Base-by-base conservation (phyloP, 2,797 vertebrate genomes). In the Kryptolebias ocellatus region DNA sequence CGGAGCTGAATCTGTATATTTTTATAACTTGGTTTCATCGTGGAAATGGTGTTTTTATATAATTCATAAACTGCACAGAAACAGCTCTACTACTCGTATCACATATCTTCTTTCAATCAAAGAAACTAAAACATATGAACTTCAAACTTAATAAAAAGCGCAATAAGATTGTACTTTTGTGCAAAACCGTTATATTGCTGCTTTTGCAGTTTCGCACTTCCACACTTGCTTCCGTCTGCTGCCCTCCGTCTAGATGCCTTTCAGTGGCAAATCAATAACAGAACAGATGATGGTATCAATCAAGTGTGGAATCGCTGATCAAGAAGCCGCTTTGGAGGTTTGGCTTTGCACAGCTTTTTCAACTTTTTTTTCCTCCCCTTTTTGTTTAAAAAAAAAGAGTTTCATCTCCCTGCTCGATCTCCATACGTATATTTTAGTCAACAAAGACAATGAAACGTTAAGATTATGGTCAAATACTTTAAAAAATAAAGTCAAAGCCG, bases 1-100 rank as follows among this genome's bases (percentile, higher is more conserved):
- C 53, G 34, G 49, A 80, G 80, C 85, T 86, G 87, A 87, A 76
- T 87, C 85, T 73, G 73, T 77, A 55, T 52, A 68, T 83, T 76
- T 69, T 60, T 44, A 80, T 75, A 71, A 69, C 57, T 54, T 60
- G 61, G 78, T 73, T 70, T 74, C 67, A 67, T 61, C 66, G 74
- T 72, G 74, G 64, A 81, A 82, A 75, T 60, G 16, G 24, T 56
- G 85, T 84, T 81, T 80, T 80, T 74, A 84, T 76, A 78, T 54
- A 56, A 76, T 74, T 76, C 76, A 82, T 81, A 87, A 83, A 85
- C 72, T 42, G 72, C 61, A 45, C 3, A 31, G 60, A 55, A 78
- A 60, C 53, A 64, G 68, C 78, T 78, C 47, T n/a, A 46, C 42
- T 46, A 70, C 57, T 52, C n/a, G 56, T 34, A 72, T 60, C 56